Percentiles rank a stretch among this genome's conserved stretches.
phyloP scores from a whole-genome alignment of 2,888 invertebrate genomes.

The Gymnoscelis rufifasciata region DNA sequence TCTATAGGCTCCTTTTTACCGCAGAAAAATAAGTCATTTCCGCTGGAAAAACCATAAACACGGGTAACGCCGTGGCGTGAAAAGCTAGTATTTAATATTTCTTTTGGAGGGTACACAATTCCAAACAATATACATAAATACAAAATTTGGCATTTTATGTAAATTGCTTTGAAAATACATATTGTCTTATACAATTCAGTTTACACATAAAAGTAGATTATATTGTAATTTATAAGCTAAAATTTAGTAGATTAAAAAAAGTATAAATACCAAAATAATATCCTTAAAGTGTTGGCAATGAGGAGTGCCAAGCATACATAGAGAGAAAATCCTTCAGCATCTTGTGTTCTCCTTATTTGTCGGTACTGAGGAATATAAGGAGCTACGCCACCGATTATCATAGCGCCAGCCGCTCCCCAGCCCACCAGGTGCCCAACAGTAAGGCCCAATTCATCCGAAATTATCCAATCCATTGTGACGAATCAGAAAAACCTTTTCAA shows the following conservation, averaged over 20 bases:
- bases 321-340: conserved; percentile 97
- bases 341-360: conserved; percentile 93
- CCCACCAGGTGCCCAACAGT: conserved; percentile 87
- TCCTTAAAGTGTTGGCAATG: conserved; percentile 96
- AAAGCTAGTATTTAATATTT: too few species aligned
- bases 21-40: too few species aligned
- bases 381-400: conserved; percentile 96
- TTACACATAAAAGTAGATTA: too few species aligned
- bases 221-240: too few species aligned
- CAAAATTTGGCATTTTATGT: too few species aligned
- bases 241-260: not conserved
- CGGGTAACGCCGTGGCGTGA: too few species aligned
- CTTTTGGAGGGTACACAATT: too few species aligned
- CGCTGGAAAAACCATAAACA: too few species aligned
- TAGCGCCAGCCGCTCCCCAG: conserved; percentile 90
- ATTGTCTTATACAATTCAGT: too few species aligned
- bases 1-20: too few species aligned
- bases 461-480: conserved; percentile 85
- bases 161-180: too few species aligned
- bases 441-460: conserved; percentile 85
- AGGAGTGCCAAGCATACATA: conserved; percentile 97
- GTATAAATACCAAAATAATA: conserved; percentile 95
- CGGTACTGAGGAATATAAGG: conserved; percentile 98
- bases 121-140: too few species aligned
- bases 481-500: conserved; percentile 4